Evolutionary conservation across 1,140 invertebrate species (phyloP), one percentile per base, ranked within the genome.

Genomic region (Pogonus chalceus): DNA sequence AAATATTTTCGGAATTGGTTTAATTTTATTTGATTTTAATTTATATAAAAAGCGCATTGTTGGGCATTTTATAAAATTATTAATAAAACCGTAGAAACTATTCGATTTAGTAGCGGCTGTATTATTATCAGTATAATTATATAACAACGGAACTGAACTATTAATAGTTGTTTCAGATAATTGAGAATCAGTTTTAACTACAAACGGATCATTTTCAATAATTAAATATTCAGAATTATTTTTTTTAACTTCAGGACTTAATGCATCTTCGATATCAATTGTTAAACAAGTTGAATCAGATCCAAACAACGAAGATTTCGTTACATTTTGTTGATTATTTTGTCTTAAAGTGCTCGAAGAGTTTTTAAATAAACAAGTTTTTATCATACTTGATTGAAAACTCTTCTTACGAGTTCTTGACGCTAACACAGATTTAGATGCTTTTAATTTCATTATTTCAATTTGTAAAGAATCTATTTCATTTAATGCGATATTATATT

Each of bases 181-280:
- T 43, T 7, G 37, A 10, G 18, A 43, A 4, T 4, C 4, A 10
- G 37, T 12, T 43, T 43, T 9, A 43, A 43, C 18, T 4, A 43
- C 3, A 43, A 43, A 43, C 18, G 37, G 37, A 43, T 43, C 18
- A 3, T 43, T 18, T 18, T 18, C 37, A 43, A 18, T 43, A 16
- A 65, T 68, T 2, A 43, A 9, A 43, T 43, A 7, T 43, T 43
- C 9, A 31, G 26, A 4, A 14, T 31, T 4, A 7, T 7, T 4
- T 31, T 31, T 4, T 31, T 4, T 31, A 7, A 31, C 14, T 4
- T 31, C 26, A 31, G 4, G 26, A 7, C 7, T 31, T 31, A 31
- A 31, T 14, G 14, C 26, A 31, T 31, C 26, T 4, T 4, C 26
- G 7, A 43, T 16, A 18, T 43, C 37, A 9, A 43, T 43, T 43